Conservation (phyloP, 2,888 invertebrate species). For the Archaeoteleia sp. region DNA sequence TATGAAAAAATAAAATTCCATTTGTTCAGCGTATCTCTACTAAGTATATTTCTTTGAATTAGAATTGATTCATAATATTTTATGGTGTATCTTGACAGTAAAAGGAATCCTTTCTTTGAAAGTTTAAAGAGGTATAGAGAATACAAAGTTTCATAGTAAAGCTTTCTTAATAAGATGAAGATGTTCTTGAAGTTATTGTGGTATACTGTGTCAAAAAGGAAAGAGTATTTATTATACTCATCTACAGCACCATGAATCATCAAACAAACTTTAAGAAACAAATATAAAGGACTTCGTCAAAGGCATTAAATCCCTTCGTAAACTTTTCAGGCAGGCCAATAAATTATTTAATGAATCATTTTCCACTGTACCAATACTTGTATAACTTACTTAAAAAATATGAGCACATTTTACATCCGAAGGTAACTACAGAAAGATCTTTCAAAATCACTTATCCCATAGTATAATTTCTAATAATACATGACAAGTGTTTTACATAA, state of each 20-base stretch:
- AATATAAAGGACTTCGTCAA: conserved; percentile 37
- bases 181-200: conserved; percentile 33
- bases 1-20: too few species aligned
- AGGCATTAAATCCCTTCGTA: conserved; percentile 24
- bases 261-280: conserved; percentile 40
- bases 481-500: too few species aligned
- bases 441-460: too few species aligned
- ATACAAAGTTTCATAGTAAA: conserved; percentile 32
- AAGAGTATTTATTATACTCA: conserved; percentile 38
- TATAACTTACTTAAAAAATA: conserved; percentile 19
- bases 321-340: conserved; percentile 17
- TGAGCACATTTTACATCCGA: too few species aligned
- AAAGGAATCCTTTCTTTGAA: conserved; percentile 39
- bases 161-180: conserved; percentile 39
- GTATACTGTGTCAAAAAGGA: conserved; percentile 35
- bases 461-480: too few species aligned
- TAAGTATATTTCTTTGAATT: conserved; percentile 29
- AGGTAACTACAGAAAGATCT: too few species aligned
- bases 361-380: conserved; percentile 15
- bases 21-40: conserved; percentile 32
- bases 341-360: conserved; percentile 37
- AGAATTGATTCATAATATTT: conserved; percentile 38
- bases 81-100: conserved; percentile 24
- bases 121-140: conserved; percentile 32
- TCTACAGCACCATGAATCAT: conserved; percentile 30